phyloP scores from a whole-genome alignment of 2,888 invertebrate genomes.

The Ennomos fuscantarius region DNA sequence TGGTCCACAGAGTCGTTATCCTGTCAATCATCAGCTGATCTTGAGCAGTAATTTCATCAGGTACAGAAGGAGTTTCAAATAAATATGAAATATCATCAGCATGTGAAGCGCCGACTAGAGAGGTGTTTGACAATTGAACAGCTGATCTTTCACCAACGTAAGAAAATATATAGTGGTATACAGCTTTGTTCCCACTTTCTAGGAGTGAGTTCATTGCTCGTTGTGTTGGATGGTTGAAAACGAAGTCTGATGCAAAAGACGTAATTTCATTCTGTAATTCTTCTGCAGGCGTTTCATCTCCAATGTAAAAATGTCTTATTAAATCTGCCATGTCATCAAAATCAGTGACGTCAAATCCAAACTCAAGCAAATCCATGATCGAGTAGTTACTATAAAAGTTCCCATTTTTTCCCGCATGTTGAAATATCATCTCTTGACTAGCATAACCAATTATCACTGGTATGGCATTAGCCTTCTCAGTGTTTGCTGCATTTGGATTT shows the following conservation, averaged over 20 bases:
- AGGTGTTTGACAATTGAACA: background rate
- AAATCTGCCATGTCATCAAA: constrained; percentile 25
- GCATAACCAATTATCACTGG: constrained; percentile 19
- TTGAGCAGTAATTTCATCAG: constrained; percentile 11
- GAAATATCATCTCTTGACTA: constrained; percentile 22
- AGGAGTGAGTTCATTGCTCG: constrained; percentile 26
- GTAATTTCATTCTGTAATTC: constrained; percentile 21
- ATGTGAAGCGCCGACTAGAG: constrained; percentile 49
- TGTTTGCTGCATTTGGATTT: constrained; percentile 21
- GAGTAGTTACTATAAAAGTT: constrained; percentile 24
- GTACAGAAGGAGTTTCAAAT: constrained; percentile 43
- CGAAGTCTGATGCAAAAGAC: constrained; percentile 33
- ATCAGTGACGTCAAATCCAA: constrained; percentile 35
- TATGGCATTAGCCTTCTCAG: constrained; percentile 15
- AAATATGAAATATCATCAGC: constrained; percentile 63
- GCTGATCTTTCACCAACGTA: constrained; percentile 23
- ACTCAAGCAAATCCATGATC: constrained; percentile 25
- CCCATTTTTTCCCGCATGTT: constrained; percentile 6
- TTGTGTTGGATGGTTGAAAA: constrained; percentile 34
- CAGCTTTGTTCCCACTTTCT: constrained; percentile 24
- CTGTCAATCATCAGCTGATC: constrained; percentile 59
- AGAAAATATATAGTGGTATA: constrained; percentile 36
- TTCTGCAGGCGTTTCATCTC: constrained; percentile 23
- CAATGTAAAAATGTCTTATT: constrained; percentile 35
- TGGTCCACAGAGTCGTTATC: constrained; percentile 69